Evolutionary conservation across 2,113 vertebrate species (phyloP).

Genomic region (Limnothrissa miodon): DNA sequence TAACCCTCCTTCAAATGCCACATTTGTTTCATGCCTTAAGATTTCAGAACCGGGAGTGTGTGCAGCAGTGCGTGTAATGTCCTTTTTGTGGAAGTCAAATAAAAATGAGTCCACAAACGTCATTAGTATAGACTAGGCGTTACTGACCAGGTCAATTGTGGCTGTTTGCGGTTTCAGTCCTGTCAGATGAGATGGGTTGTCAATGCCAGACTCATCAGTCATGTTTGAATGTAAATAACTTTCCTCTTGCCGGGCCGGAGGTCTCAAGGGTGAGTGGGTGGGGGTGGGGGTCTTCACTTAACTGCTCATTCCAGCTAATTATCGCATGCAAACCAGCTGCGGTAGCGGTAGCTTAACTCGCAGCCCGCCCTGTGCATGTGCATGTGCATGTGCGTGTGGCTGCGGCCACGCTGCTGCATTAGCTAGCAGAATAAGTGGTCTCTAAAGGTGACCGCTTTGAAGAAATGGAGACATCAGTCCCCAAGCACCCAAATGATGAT

Average conservation of each 20-base stretch:
- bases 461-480: conserved; percentile 26
- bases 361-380: not conserved
- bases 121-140: not conserved
- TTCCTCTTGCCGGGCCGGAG: not conserved
- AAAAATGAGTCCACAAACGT: not conserved
- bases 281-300: not conserved
- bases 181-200: conserved; percentile 2
- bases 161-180: not conserved
- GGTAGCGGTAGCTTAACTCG: not conserved
- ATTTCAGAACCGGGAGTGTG: not conserved
- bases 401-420: too few species aligned
- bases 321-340: conserved; percentile 3
- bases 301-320: not conserved
- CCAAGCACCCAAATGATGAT: conserved; percentile 13
- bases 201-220: not conserved
- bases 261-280: too few species aligned
- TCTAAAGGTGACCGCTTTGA: not conserved
- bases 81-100: not conserved
- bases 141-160: not conserved
- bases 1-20: not conserved
- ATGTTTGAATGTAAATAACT: conserved; percentile 8
- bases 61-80: not conserved
- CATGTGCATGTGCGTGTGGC: not conserved
- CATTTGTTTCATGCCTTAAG: not conserved
- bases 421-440: conserved; percentile 13